Evolutionary conservation across 1,140 invertebrate species (phyloP).

Genomic region (Brevipalpus yothersi): DNA sequence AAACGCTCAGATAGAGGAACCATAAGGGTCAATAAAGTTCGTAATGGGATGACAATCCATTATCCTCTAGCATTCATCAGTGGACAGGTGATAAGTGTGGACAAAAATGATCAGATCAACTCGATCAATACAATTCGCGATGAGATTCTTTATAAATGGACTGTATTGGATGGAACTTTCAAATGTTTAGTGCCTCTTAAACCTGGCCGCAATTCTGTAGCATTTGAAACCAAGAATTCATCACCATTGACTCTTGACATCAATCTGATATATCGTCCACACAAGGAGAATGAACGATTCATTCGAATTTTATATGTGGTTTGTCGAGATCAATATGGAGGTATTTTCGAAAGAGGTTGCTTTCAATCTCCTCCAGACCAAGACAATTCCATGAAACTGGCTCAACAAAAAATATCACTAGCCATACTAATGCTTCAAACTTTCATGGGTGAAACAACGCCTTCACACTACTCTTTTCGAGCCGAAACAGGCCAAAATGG

Average conservation of each 20-base stretch:
- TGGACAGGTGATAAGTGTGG: not conserved
- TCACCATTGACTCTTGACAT: not conserved
- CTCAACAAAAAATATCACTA: slow-evolving; percentile 44
- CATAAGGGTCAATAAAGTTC: not conserved
- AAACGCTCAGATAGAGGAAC: not conserved
- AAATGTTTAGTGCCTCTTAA: not conserved
- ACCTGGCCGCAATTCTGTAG: not conserved
- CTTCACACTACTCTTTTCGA: slow-evolving; percentile 45
- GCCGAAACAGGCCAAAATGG: slow-evolving; percentile 20
- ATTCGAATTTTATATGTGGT: not conserved
- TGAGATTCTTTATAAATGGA: not conserved
- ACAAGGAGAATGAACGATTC: not conserved
- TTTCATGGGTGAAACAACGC: slow-evolving; percentile 49
- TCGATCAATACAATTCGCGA: not conserved
- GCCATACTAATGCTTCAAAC: slow-evolving; percentile 56
- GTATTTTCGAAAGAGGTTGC: not conserved
- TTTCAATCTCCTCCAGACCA: slow-evolving; percentile 34
- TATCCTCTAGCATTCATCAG: not conserved
- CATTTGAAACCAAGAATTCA: not conserved
- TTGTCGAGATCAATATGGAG: not conserved
- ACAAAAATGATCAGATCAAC: not conserved
- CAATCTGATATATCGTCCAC: not conserved
- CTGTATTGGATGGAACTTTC: not conserved
- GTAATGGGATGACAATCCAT: not conserved
- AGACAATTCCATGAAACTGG: slow-evolving; percentile 35